Conservation (phyloP, 2,113 vertebrate genomes). For the Miniopterus natalensis region DNA sequence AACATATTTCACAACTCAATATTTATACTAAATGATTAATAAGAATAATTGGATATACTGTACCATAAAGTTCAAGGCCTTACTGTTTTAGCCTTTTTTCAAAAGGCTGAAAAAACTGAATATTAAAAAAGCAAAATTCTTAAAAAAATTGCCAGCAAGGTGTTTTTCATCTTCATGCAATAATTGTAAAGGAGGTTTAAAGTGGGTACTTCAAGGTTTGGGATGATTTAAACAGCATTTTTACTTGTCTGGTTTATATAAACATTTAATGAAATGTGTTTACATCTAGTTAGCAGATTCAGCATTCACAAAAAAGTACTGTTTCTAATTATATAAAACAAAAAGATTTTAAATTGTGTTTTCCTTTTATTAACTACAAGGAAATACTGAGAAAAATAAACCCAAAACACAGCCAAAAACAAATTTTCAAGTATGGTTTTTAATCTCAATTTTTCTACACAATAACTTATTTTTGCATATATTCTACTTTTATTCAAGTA, state of each 20-base stretch:
- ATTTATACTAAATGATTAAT: slow-evolving; percentile 53
- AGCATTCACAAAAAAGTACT: slow-evolving; percentile 4
- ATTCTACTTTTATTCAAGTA: slow-evolving; percentile 9
- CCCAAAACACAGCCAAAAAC: neutral
- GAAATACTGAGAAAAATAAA: neutral
- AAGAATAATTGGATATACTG: slow-evolving; percentile 39
- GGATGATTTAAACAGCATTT: slow-evolving; percentile 1
- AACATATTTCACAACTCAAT: neutral
- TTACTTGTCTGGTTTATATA: neutral
- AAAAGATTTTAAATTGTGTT: neutral
- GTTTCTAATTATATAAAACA: neutral
- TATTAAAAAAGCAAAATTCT: neutral
- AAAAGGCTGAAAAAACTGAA: neutral
- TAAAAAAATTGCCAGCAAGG: neutral
- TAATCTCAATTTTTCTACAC: neutral
- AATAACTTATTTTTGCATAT: neutral
- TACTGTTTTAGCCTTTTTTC: slow-evolving; percentile 52
- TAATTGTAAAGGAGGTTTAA: neutral
- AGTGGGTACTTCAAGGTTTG: neutral
- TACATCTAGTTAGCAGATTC: neutral
- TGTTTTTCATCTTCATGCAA: neutral
- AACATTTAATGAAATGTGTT: neutral
- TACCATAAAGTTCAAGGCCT: neutral
- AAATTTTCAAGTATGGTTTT: neutral
- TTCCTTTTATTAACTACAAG: slow-evolving; percentile 19